These are phyloP conservation scores for Dyspetes luteomarginatus DNA, from an alignment of 2,888 invertebrate species.

Conservation along the genomic window DNA sequence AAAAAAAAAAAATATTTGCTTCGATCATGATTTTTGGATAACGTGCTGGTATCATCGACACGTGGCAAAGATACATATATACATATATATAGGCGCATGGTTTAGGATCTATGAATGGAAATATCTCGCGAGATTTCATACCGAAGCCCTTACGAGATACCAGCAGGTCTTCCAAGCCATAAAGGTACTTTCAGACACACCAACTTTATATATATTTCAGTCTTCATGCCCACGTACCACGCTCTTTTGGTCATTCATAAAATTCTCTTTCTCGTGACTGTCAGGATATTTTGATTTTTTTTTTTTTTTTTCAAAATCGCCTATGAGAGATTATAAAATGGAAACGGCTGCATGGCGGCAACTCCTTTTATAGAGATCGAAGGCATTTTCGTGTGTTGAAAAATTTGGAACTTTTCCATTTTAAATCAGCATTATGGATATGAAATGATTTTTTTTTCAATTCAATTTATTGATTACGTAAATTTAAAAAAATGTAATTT, in stretches of 20 bases:
- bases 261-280: conserved; percentile 43
- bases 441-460: no score
- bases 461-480: no score
- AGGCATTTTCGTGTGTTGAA: no score
- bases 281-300: not conserved
- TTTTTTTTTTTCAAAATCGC: not conserved
- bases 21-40: not conserved
- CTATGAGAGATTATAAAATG: not conserved
- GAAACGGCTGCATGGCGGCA: no score
- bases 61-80: conserved; percentile 76
- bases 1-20: not conserved
- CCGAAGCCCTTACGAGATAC: conserved; percentile 79
- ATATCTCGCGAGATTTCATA: conserved; percentile 80
- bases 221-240: conserved; percentile 69
- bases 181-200: conserved; percentile 78
- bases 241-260: conserved; percentile 77
- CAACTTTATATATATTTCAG: conserved; percentile 38
- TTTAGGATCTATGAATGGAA: conserved; percentile 81
- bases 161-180: conserved; percentile 82
- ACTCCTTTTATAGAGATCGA: no score
- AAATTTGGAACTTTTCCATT: no score
- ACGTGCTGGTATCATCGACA: conserved; percentile 66
- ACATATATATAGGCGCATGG: no score
- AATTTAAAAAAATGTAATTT: no score
- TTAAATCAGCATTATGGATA: no score